Conservation (phyloP, 2,888 invertebrate genomes). For the Brenthis daphne region DNA sequence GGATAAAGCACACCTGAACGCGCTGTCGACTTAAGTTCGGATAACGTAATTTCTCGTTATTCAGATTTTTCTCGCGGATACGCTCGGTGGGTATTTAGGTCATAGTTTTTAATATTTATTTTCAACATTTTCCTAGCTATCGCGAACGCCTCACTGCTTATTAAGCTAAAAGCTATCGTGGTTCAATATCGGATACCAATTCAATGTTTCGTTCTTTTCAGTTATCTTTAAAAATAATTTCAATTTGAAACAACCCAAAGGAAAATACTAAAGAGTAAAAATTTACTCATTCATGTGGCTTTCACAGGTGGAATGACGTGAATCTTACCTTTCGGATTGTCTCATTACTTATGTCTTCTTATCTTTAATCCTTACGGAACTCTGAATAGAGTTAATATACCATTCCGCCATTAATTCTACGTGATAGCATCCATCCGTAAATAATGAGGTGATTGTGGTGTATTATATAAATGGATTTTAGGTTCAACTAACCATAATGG, state of each 20-base stretch:
- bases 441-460: slow-evolving; percentile 24
- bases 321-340: slow-evolving; percentile 22
- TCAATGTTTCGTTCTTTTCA: neutral
- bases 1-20: slow-evolving; percentile 20
- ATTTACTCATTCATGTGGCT: neutral
- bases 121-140: slow-evolving; percentile 13
- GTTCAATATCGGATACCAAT: slow-evolving; percentile 13
- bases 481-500: slow-evolving; percentile 6
- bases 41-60: slow-evolving; percentile 17
- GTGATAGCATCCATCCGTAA: slow-evolving; percentile 29
- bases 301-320: slow-evolving; percentile 10
- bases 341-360: slow-evolving; percentile 35
- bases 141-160: slow-evolving; percentile 19
- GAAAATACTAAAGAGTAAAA: neutral
- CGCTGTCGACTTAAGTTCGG: slow-evolving; percentile 8
- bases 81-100: slow-evolving; percentile 18
- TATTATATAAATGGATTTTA: slow-evolving; percentile 10
- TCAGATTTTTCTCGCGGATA: slow-evolving; percentile 20
- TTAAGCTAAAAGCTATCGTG: slow-evolving; percentile 20
- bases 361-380: slow-evolving; percentile 27
- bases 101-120: slow-evolving; percentile 21
- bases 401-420: slow-evolving; percentile 31
- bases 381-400: slow-evolving; percentile 35
- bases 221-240: neutral
- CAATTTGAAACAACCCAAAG: neutral